Evolutionary conservation across 2,888 invertebrate species (phyloP), one percentile per base, ranked within the genome.

Genomic region (Lordiphosa andalusiaca): DNA sequence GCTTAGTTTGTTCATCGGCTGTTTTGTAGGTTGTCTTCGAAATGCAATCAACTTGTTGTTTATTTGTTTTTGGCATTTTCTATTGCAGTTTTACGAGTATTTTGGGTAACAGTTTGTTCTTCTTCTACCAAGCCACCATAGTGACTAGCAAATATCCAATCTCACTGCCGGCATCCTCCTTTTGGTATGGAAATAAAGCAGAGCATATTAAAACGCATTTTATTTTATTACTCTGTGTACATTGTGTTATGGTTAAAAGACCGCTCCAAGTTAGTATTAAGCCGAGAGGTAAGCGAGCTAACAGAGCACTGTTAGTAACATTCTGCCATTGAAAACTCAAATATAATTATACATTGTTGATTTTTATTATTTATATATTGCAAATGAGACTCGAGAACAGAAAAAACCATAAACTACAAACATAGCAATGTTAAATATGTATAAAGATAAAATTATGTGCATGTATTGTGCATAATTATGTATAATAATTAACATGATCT

Each of bases 91-190:
- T 38, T 50, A 62, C 61, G 21, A 47, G 37, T 46, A 39, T 55
- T 57, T 47, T 47, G 47, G 47, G 21, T 10, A 36, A 30, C 30
- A 30, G 30, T 7, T 30, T 36, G 39, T 30, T 35, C 53, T 36
- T 42, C 37, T 69, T 80, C 81, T 89, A 90, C 88, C 92, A 93
- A 90, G 92, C 92, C 89, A 91, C 91, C 90, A 94, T 88, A 82
- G 92, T 90, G 86, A 91, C 92, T 88, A 94, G 92, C 88, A 93
- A 91, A 89, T 92, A 91, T 90, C 93, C 93, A 88, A 92, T 91
- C 69, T 92, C 91, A 86, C 91, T 91, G 88, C 91, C 90, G 88
- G 92, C 89, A 88, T 94, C 93, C 89, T 93, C 93, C 94, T 94
- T 93, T 67, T 42, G 53, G 62, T 69, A 65, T 55, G 63, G 60